Evolutionary conservation across 2,797 vertebrate genomes (phyloP), one percentile per base, ranked within the genome.

Genomic region (Octomys mimax): DNA sequence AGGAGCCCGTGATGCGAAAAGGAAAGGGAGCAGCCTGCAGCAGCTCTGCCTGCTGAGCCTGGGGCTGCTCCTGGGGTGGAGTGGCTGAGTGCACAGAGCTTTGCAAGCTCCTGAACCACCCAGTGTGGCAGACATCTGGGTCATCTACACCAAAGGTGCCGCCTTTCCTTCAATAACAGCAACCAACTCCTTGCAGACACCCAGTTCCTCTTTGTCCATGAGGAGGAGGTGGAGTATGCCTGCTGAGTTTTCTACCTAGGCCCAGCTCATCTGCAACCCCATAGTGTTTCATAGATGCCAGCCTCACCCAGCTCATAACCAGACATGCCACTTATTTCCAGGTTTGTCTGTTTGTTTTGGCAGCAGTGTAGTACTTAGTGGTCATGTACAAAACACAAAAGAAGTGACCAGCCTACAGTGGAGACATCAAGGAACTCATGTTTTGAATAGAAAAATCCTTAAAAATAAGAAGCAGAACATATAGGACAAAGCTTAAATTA

Each of bases 1-100:
- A 96, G 91, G 73, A 78, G 68, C 83, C 93, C 83, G 79, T 68
- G 79, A 80, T 80, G 78, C 77, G 92, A 86, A 95, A 61, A 70
- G 52, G 75, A 66, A 89, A 52, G 73, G 66, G 64, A 90, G 7
- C 81, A 54, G 95, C 42, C 70, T 36, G 70, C 42, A 75, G 52
- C 64, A 57, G 22, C 88, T 49, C 6, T 28, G 73, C 36, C 66
- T 68, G 33, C 24, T 92, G 39, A 81, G 73, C 75, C 3, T 24
- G 68, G 19, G 49, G 64, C 36, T 79, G 33, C 77, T 96, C 39
- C 92, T 33, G 61, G 87, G 87, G 70, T 16, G 75, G 0, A 42
- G 62, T 31, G 62, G 49, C 28, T 75, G 28, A 82, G 52, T 0
- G 49, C 36, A 6, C 16, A 2, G 61, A 92, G 59, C 52, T 59